These are phyloP conservation scores for Stramonita haemastoma DNA, from an alignment of 2,888 invertebrate species.

Conservation along the genomic window DNA sequence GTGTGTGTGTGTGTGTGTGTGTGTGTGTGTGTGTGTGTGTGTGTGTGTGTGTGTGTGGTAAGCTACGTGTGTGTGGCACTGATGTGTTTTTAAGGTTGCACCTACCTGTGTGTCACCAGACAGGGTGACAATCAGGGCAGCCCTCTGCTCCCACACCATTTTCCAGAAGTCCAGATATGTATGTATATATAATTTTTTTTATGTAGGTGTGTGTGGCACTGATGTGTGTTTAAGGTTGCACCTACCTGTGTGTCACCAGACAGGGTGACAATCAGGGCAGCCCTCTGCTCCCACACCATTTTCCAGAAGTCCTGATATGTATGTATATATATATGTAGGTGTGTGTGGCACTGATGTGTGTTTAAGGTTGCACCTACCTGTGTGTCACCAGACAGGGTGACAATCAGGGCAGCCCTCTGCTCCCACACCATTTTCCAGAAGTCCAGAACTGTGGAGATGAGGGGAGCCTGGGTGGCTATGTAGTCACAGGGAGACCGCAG, in stretches of 20 bases:
- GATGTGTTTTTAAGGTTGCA: too few relatives aligned
- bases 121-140: conserved; percentile 84
- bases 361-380: conserved; percentile 75
- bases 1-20: not conserved
- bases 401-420: conserved; percentile 83
- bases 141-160: conserved; percentile 85
- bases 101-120: conserved; percentile 82
- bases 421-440: conserved; percentile 88
- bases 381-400: conserved; percentile 84
- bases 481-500: conserved; percentile 83
- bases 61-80: too few relatives aligned
- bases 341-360: too few relatives aligned
- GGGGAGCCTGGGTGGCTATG: conserved; percentile 86
- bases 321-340: too few relatives aligned
- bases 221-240: too few relatives aligned
- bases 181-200: too few relatives aligned
- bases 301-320: conserved; percentile 84
- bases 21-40: not conserved
- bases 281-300: conserved; percentile 85
- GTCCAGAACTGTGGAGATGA: conserved; percentile 83
- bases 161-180: conserved; percentile 85
- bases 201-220: too few relatives aligned
- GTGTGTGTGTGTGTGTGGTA: too few relatives aligned
- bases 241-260: conserved; percentile 82
- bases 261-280: conserved; percentile 84